These are phyloP conservation scores for Caenorhabditis sp. DNA, from an alignment of 2,888 invertebrate genomes.

Conservation along the genomic window DNA sequence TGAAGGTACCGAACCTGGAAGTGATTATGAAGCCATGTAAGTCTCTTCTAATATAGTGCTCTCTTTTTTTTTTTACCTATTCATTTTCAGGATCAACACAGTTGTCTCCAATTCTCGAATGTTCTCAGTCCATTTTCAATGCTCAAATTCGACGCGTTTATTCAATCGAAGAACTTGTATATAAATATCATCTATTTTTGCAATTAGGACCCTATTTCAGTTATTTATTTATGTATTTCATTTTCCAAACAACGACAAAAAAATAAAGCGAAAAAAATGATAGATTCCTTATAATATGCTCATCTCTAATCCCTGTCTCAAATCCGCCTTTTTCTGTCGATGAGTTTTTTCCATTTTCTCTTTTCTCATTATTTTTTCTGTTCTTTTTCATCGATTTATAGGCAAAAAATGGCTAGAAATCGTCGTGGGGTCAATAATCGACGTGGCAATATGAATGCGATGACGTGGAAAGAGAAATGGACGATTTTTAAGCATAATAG, in stretches of 20 bases:
- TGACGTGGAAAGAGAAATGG: conserved; percentile 53
- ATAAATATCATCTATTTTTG: conserved; percentile 3
- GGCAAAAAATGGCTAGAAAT: conserved; percentile 14
- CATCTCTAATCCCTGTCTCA: neutral
- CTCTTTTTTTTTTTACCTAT: conserved; percentile 2
- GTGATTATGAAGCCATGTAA: conserved; percentile 52
- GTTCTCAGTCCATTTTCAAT: conserved; percentile 51
- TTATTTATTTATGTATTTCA: neutral
- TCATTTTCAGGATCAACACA: conserved; percentile 49
- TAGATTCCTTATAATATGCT: neutral
- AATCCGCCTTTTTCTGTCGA: neutral
- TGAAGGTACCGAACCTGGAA: conserved; percentile 44
- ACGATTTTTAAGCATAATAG: conserved; percentile 50
- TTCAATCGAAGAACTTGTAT: conserved; percentile 45
- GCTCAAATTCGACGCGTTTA: conserved; percentile 44
- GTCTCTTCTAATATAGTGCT: neutral
- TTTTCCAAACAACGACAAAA: neutral
- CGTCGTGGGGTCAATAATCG: conserved; percentile 15
- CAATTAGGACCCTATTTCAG: too few relatives aligned
- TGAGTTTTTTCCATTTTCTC: neutral
- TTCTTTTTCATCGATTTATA: conserved; percentile 1
- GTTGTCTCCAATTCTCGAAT: conserved; percentile 40
- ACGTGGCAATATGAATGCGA: conserved; percentile 34
- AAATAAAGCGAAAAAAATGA: neutral
- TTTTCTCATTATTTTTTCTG: neutral